Conservation (phyloP, 1,140 invertebrate species). For the Drosophila watanabei region DNA sequence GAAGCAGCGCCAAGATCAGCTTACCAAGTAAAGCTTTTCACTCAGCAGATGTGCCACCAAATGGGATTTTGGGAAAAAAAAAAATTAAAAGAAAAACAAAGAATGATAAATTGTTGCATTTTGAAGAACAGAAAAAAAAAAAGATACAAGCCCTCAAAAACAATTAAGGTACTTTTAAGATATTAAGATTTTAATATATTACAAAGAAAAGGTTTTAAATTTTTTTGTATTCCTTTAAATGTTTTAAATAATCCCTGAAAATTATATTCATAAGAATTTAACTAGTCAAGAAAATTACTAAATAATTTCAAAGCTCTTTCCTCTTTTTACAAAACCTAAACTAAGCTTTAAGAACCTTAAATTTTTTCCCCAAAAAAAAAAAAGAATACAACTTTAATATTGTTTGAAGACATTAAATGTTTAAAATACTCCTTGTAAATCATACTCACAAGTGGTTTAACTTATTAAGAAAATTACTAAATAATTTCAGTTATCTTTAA, state of each 20-base stretch:
- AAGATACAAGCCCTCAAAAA: too few species aligned
- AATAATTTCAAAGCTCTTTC: background rate
- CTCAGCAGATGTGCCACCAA: conserved; percentile 2
- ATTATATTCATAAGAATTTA: background rate
- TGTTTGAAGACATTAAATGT: too few species aligned
- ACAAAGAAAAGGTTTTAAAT: too few species aligned
- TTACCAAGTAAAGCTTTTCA: conserved; percentile 4
- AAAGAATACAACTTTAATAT: background rate
- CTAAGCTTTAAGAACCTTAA: background rate
- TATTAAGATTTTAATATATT: too few species aligned
- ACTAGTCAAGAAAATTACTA: background rate
- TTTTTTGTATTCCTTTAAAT: too few species aligned
- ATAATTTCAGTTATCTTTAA: too few species aligned
- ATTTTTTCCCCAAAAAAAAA: background rate
- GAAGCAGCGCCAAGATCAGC: conserved; percentile 6
- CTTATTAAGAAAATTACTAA: too few species aligned
- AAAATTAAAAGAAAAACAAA: background rate
- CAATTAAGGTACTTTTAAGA: too few species aligned
- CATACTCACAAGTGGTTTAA: too few species aligned
- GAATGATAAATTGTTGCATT: background rate
- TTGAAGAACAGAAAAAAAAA: background rate
- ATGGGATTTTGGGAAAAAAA: background rate
- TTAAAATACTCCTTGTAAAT: too few species aligned
- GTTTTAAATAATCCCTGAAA: background rate
- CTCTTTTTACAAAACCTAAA: too few species aligned